Evolutionary conservation across 2,888 invertebrate genomes (phyloP).

Genomic region (Polymixis lichenea): DNA sequence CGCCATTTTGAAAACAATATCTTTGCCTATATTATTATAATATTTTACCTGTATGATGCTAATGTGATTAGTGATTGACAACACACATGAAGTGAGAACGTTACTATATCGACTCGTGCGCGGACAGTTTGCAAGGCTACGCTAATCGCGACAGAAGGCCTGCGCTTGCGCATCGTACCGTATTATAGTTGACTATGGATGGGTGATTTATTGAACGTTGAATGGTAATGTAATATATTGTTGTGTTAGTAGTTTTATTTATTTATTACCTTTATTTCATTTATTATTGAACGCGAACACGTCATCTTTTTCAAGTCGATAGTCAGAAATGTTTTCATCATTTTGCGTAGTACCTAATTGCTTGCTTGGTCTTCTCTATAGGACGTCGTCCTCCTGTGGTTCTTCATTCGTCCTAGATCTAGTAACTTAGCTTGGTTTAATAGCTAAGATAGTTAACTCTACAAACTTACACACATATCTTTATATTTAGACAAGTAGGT

Average conservation of each 20-base stretch:
- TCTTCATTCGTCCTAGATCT: background rate
- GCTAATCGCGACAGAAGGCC: conserved; percentile 69
- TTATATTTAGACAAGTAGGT: background rate
- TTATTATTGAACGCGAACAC: background rate
- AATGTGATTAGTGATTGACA: conserved; percentile 52
- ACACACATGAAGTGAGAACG: conserved; percentile 25
- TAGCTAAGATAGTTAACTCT: background rate
- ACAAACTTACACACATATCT: background rate
- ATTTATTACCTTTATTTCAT: background rate
- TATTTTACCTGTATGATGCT: conserved; percentile 37
- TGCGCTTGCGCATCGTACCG: conserved; percentile 49
- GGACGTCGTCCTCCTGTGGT: background rate
- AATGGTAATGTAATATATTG: conserved; percentile 14
- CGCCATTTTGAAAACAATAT: conserved; percentile 44
- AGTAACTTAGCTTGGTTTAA: background rate
- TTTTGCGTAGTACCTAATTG: background rate
- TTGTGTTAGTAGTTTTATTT: background rate
- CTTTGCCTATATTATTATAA: conserved; percentile 19
- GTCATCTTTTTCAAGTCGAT: background rate
- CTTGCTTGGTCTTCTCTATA: background rate
- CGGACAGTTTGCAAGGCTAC: conserved; percentile 57
- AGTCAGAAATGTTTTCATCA: background rate
- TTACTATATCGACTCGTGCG: conserved; percentile 47
- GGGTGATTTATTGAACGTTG: conserved; percentile 38
- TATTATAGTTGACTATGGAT: conserved; percentile 28